Base-by-base conservation (phyloP, 2,797 vertebrate genomes). In the Setipinna tenuifilis region DNA sequence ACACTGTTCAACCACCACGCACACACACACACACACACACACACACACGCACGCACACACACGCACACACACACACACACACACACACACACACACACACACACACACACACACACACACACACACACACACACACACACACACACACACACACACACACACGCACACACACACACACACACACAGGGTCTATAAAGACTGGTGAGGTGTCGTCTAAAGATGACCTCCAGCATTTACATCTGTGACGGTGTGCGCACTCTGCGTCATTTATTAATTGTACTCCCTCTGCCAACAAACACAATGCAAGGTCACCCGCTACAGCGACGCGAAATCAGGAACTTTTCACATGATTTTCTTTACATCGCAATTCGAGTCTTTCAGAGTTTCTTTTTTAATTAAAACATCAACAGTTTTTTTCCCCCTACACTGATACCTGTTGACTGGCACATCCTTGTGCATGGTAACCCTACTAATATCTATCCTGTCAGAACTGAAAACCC, bases 11-110 rank as follows among this genome's bases (percentile, higher is more conserved):
- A 41, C 35, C 35, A 41, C 35, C 46, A 9, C 61, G 25, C 61
- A 65, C 61, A 65, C 61, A 65, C 61, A 25, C 61, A 65, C 46
- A 23, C 61, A 65, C 61, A 65, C 61, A 65, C 61, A 65, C 61
- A 25, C 59, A 62, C 59, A 23, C 59, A 62, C 59, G 21, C 59
- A 62, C 59, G 21, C 59, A 61, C 59, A 61, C 59, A 61, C 11
- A 6, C 6, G 3, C 19, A 14, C 6, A 2, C 6, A 58, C 81
- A 59, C 54, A 19, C 17, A 59, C 23, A 25, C 80, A 57, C 19
- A 35, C 19, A 35, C 41, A 50, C 50, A 82, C 48, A 14, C 50
- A 31, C 46, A 82, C 50, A 50, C 19, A 62, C 59, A n/a, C 59
- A 62, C 28, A n/a, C 19, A 50, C n/a, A 54, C 9, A 28, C 14